Evolutionary conservation across 2,888 invertebrate genomes (phyloP).

Genomic region (Volucella inanis): DNA sequence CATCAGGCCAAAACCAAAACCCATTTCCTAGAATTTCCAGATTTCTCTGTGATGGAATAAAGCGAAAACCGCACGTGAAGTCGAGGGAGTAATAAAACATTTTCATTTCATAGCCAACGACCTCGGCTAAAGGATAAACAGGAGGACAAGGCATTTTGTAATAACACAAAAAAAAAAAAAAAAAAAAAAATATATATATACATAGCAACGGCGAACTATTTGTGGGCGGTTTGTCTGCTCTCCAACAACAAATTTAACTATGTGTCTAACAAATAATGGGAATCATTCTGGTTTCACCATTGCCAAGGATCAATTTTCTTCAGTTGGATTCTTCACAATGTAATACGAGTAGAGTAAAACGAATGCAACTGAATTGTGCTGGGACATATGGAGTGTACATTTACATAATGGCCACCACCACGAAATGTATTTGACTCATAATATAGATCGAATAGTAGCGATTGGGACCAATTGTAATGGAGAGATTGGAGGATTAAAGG

Average conservation of each 20-base stretch:
- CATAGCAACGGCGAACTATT: background rate
- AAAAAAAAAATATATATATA: too few relatives aligned
- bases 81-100: slow-evolving; percentile 61
- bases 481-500: slow-evolving; percentile 7
- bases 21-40: slow-evolving; percentile 43
- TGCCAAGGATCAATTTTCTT: slow-evolving; percentile 42
- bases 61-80: slow-evolving; percentile 67
- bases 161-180: slow-evolving; percentile 29
- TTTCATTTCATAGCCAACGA: slow-evolving; percentile 64
- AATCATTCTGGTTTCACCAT: slow-evolving; percentile 30
- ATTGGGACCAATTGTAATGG: slow-evolving; percentile 21
- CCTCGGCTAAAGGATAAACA: slow-evolving; percentile 2
- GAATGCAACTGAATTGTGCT: slow-evolving; percentile 48
- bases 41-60: slow-evolving; percentile 55
- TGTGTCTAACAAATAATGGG: slow-evolving; percentile 53
- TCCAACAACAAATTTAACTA: slow-evolving; percentile 52
- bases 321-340: slow-evolving; percentile 14
- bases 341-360: slow-evolving; percentile 1
- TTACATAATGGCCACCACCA: slow-evolving; percentile 60
- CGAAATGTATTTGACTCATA: slow-evolving; percentile 42
- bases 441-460: slow-evolving; percentile 54
- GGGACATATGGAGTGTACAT: slow-evolving; percentile 33
- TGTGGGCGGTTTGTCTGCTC: slow-evolving; percentile 20
- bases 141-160: slow-evolving; percentile 60
- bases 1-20: slow-evolving; percentile 6